Percentiles rank a stretch among this genome's conserved stretches.
phyloP scores from a whole-genome alignment of 1,140 invertebrate genomes.

The Procambarus virginalis region DNA sequence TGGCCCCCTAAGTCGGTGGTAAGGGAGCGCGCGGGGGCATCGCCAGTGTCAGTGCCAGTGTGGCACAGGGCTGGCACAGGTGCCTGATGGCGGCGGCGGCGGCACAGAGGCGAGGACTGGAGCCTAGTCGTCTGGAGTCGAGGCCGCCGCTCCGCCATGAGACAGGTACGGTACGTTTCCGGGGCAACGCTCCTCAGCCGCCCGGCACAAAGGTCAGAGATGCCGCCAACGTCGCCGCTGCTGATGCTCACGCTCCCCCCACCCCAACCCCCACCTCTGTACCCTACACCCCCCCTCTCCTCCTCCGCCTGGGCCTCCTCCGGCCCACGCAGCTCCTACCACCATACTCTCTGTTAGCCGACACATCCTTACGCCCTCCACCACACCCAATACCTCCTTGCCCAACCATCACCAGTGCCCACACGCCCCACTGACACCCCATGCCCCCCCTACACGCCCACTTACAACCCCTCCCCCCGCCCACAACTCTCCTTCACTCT shows the following conservation, averaged over 20 bases:
- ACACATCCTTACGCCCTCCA: background rate
- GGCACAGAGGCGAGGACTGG: background rate
- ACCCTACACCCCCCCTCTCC: background rate
- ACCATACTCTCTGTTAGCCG: background rate
- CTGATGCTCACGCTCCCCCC: background rate
- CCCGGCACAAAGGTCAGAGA: slow-evolving; percentile 42
- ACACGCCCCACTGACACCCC: too few relatives aligned
- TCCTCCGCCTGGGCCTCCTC: slow-evolving; percentile 15
- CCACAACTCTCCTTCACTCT: too few relatives aligned
- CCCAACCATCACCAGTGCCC: too few relatives aligned
- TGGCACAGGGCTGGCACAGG: background rate
- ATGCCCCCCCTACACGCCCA: too few relatives aligned
- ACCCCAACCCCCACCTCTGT: background rate
- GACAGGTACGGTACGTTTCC: slow-evolving; percentile 55
- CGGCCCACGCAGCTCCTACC: background rate
- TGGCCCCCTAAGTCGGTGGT: background rate
- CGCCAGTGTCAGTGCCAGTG: background rate
- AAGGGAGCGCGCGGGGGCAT: background rate
- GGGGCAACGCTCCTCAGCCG: slow-evolving; percentile 26
- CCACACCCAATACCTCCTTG: background rate
- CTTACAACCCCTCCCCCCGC: too few relatives aligned
- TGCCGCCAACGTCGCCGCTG: slow-evolving; percentile 17
- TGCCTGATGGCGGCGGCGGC: background rate
- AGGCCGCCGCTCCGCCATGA: slow-evolving; percentile 37
- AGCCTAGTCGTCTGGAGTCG: background rate